A percentile compares a stretch with the other conserved stretches of the same genome.
These are phyloP conservation scores for Chiloscyllium punctatum DNA, from an alignment of 2,797 vertebrate genomes.

Conservation along the genomic window DNA sequence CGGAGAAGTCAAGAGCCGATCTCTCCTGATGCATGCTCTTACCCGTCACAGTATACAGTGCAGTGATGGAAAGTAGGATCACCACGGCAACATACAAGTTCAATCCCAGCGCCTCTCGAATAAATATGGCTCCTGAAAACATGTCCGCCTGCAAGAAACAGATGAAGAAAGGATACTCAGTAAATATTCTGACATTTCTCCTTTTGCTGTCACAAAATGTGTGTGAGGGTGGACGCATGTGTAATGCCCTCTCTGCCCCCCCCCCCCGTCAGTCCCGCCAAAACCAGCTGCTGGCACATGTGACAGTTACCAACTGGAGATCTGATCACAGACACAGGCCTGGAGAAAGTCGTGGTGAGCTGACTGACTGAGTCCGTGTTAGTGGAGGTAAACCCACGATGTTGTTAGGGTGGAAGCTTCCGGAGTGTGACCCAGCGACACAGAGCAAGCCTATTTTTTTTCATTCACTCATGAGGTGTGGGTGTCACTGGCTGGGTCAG, in stretches of 20 bases:
- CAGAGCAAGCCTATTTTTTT: too few relatives aligned
- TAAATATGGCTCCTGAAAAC: constrained; percentile 91
- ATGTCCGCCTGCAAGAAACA: constrained; percentile 72
- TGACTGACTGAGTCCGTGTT: too few relatives aligned
- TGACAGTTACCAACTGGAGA: neutral
- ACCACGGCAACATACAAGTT: constrained; percentile 84
- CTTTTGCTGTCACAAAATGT: neutral
- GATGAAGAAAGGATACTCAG: neutral
- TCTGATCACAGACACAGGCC: too few relatives aligned
- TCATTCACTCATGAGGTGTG: too few relatives aligned
- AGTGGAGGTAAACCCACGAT: too few relatives aligned
- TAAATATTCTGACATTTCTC: neutral
- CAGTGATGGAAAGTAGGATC: constrained; percentile 71
- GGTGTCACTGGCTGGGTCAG: too few relatives aligned
- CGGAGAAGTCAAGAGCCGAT: neutral
- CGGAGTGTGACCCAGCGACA: too few relatives aligned
- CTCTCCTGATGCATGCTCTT: constrained; percentile 26
- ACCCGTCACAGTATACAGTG: constrained; percentile 88
- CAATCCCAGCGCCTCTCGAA: constrained; percentile 75
- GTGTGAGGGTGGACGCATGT: neutral
- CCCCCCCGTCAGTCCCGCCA: too few relatives aligned
- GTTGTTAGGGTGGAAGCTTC: too few relatives aligned
- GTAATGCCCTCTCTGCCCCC: neutral
- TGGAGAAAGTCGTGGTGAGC: too few relatives aligned
- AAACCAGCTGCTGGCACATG: neutral